phyloP scores from a whole-genome alignment of 1,140 invertebrate species.

The Drosophila lini region DNA sequence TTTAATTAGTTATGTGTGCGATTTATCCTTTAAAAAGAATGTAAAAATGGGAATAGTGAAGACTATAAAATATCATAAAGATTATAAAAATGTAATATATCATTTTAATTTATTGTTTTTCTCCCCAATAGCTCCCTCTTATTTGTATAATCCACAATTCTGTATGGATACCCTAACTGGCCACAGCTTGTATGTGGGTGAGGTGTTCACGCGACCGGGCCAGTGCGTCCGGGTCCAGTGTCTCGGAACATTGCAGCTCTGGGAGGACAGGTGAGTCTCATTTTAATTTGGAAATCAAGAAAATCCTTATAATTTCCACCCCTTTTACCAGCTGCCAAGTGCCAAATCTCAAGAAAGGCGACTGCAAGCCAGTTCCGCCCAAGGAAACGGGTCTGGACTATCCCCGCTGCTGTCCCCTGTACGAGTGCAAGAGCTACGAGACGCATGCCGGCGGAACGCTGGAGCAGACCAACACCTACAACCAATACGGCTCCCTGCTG shows the following conservation, averaged over 20 bases:
- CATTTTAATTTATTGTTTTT: background rate
- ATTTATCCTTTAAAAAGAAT: too few species aligned
- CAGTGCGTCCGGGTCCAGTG: slow-evolving; percentile 76
- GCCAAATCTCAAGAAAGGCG: slow-evolving; percentile 46
- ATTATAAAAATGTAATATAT: too few species aligned
- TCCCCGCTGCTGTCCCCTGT: slow-evolving; percentile 74
- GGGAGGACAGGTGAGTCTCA: slow-evolving; percentile 72
- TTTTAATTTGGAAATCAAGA: background rate
- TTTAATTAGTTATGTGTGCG: background rate
- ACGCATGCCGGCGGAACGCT: slow-evolving; percentile 32
- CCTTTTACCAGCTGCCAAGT: slow-evolving; percentile 58
- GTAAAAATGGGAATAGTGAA: too few species aligned
- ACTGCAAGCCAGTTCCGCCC: slow-evolving; percentile 48
- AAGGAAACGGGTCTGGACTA: slow-evolving; percentile 52
- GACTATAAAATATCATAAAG: too few species aligned
- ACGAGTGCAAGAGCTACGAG: slow-evolving; percentile 64
- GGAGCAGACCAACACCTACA: slow-evolving; percentile 62
- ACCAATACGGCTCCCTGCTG: slow-evolving; percentile 63
- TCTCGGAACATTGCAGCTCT: slow-evolving; percentile 65
- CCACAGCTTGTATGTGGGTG: slow-evolving; percentile 69
- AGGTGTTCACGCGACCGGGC: slow-evolving; percentile 62
- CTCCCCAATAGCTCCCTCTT: background rate
- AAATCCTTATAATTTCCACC: background rate
- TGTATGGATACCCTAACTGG: slow-evolving; percentile 66
- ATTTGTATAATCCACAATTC: slow-evolving; percentile 38